phyloP scores from a whole-genome alignment of 1,140 invertebrate species.

The Drosophila oshimai region DNA sequence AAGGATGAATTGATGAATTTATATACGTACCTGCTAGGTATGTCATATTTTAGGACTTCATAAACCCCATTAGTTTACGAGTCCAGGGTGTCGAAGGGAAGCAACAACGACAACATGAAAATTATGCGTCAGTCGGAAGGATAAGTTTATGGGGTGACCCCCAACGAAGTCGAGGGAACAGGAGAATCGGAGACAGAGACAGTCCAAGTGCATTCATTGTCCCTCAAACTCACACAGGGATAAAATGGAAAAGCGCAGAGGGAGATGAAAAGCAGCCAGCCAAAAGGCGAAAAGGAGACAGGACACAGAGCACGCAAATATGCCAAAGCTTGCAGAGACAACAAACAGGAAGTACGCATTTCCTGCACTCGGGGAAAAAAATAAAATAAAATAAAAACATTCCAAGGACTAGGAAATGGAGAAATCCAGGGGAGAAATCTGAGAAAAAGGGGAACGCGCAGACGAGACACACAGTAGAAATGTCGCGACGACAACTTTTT shows the following conservation, averaged over 20 bases:
- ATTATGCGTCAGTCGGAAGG: constrained; percentile 72
- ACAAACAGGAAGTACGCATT: constrained; percentile 79
- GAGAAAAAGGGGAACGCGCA: neutral
- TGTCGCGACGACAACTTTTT: constrained; percentile 77
- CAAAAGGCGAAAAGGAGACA: neutral
- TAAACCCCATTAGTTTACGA: neutral
- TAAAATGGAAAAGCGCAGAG: neutral
- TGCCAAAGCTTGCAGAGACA: constrained; percentile 59
- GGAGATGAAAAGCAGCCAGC: neutral
- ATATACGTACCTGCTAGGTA: no score
- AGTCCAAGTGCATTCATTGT: constrained; percentile 72
- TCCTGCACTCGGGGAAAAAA: constrained; percentile 57
- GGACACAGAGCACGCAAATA: constrained; percentile 58
- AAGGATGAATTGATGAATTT: no score
- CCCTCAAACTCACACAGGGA: constrained; percentile 42
- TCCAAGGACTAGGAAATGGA: constrained; percentile 12
- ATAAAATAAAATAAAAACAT: constrained; percentile 18
- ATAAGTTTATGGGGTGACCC: constrained; percentile 68
- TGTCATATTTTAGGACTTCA: neutral
- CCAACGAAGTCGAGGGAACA: constrained; percentile 15
- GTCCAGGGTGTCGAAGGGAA: neutral
- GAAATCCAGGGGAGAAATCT: neutral
- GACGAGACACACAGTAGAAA: constrained; percentile 45
- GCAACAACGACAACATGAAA: constrained; percentile 49
- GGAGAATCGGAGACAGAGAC: neutral